A percentile compares a stretch with the other conserved stretches of the same genome.
Conservation (phyloP, 1,140 invertebrate species). For the Trichoplusia ni region DNA sequence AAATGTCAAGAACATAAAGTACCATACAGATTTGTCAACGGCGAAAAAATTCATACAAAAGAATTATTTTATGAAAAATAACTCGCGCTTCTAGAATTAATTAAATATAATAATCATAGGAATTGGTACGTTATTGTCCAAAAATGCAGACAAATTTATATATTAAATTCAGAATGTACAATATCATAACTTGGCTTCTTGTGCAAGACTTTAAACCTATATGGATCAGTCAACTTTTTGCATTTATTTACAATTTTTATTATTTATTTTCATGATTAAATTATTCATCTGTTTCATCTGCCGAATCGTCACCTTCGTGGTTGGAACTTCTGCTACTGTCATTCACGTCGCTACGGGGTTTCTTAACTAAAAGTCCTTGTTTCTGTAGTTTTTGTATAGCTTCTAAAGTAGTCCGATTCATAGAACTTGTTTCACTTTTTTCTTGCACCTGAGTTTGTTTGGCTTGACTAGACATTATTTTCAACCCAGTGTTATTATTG, state of each 20-base stretch:
- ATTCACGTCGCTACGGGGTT: constrained; percentile 56
- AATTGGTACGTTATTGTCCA: too few relatives aligned
- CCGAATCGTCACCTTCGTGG: constrained; percentile 42
- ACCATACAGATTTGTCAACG: too few relatives aligned
- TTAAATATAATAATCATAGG: too few relatives aligned
- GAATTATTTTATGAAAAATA: too few relatives aligned
- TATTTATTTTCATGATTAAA: neutral
- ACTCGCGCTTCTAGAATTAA: too few relatives aligned
- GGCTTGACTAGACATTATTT: constrained; percentile 60
- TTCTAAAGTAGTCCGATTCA: constrained; percentile 61
- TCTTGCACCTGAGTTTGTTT: constrained; percentile 61
- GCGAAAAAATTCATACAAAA: too few relatives aligned
- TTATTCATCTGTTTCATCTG: constrained; percentile 40
- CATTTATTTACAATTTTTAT: constrained; percentile 10
- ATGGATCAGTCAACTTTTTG: constrained; percentile 21
- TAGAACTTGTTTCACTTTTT: constrained; percentile 48
- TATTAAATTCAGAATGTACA: too few relatives aligned
- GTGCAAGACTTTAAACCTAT: constrained; percentile 4
- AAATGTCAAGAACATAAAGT: too few relatives aligned
- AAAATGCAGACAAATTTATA: too few relatives aligned
- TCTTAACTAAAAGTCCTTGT: constrained; percentile 72
- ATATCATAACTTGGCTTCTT: neutral
- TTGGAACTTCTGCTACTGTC: constrained; percentile 50
- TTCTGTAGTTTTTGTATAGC: constrained; percentile 71
- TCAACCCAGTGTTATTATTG: constrained; percentile 58